Conservation (phyloP, 2,113 vertebrate genomes). For the Poeciliopsis turrubarensis region DNA sequence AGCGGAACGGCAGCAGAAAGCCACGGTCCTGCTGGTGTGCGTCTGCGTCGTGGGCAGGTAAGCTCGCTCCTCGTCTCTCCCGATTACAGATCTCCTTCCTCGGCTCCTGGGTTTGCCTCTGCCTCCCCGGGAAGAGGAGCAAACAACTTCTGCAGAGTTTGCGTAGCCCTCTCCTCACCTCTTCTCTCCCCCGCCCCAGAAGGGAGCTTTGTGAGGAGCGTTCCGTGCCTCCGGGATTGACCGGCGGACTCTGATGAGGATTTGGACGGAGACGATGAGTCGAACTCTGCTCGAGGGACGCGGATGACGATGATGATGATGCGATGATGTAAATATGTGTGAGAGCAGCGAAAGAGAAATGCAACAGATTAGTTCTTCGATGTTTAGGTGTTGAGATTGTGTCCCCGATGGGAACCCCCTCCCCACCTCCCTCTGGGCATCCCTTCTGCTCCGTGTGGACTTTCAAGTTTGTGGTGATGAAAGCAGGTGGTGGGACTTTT, state of each 20-base stretch:
- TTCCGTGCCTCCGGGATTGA: slow-evolving; percentile 45
- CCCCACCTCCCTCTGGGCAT: background rate
- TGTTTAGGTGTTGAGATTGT: slow-evolving; percentile 24
- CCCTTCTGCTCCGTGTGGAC: too few species aligned
- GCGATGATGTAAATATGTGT: slow-evolving; percentile 38
- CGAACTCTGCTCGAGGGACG: slow-evolving; percentile 55
- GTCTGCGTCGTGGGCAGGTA: slow-evolving; percentile 50
- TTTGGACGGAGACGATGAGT: slow-evolving; percentile 50
- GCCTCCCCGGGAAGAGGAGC: background rate
- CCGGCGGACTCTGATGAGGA: slow-evolving; percentile 38
- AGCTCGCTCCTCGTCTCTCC: slow-evolving; percentile 19
- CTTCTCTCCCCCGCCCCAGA: background rate
- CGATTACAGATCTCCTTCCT: background rate
- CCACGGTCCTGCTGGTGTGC: slow-evolving; percentile 22
- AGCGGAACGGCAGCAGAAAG: slow-evolving; percentile 22
- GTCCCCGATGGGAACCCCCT: background rate
- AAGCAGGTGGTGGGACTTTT: slow-evolving; percentile 1
- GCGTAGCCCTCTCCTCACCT: background rate
- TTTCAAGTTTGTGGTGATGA: background rate
- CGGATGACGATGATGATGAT: slow-evolving; percentile 25
- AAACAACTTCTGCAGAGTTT: slow-evolving; percentile 67
- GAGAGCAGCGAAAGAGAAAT: slow-evolving; percentile 3
- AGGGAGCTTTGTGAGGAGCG: slow-evolving; percentile 30
- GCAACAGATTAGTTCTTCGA: slow-evolving; percentile 28
- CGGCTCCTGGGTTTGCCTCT: background rate